A percentile compares a stretch with the other conserved stretches of the same genome.
These are phyloP conservation scores for Sebastes trivittatus DNA, from an alignment of 2,797 vertebrate species.

Conservation along the genomic window DNA sequence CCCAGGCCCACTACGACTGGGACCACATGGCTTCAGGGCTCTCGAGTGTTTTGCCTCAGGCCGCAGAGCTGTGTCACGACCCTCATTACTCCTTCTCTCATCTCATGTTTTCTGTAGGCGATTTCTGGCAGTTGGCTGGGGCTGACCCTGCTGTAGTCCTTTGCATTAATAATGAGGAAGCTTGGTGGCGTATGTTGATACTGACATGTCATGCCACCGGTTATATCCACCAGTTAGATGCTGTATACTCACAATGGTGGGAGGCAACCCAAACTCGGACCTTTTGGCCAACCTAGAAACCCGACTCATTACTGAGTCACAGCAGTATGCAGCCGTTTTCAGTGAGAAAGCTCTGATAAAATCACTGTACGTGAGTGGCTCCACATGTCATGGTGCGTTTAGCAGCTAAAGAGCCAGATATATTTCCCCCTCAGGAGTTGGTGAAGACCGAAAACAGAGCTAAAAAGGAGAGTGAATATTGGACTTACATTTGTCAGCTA, in stretches of 20 bases:
- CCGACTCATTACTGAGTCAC: neutral
- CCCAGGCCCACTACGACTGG: neutral
- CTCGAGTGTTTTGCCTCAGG: neutral
- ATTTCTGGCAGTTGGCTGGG: neutral
- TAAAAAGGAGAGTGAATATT: neutral
- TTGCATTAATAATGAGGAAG: neutral
- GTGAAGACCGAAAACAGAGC: neutral
- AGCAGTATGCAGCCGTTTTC: neutral
- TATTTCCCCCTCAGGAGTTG: neutral
- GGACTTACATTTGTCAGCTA: neutral
- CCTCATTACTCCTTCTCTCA: conserved; percentile 33
- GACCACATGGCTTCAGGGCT: neutral
- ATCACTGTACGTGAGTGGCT: neutral
- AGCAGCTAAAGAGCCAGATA: neutral
- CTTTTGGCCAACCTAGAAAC: neutral
- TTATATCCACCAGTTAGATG: neutral
- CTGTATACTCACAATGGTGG: neutral
- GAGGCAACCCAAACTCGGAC: neutral
- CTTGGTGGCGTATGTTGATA: neutral
- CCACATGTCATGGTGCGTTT: neutral
- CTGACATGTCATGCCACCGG: neutral
- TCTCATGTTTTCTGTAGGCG: neutral
- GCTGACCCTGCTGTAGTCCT: neutral
- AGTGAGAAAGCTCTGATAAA: neutral
- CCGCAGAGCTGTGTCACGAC: conserved; percentile 4